These are phyloP conservation scores for Tuberolachnus salignus DNA, from an alignment of 2,888 invertebrate species.

Conservation along the genomic window DNA sequence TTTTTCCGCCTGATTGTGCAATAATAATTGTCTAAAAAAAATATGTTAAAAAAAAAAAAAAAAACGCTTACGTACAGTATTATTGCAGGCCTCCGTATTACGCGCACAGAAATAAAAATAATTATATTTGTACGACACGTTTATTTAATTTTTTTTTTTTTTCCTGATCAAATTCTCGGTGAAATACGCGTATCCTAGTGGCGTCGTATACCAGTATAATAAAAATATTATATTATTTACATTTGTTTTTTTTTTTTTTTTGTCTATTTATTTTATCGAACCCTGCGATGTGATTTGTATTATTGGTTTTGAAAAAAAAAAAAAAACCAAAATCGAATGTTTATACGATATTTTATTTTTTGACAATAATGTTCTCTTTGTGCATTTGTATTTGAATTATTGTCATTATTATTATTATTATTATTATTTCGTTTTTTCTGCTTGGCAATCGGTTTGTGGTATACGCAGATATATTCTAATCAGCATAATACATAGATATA, in stretches of 20 bases:
- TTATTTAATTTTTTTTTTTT: background rate
- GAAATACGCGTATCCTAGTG: background rate
- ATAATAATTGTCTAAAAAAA: constrained; percentile 4
- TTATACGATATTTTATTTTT: background rate
- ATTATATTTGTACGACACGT: background rate
- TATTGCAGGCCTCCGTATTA: background rate
- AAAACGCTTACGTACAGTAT: background rate
- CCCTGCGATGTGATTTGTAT: background rate
- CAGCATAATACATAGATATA: too few species aligned
- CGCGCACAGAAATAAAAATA: background rate
- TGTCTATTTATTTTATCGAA: too few species aligned
- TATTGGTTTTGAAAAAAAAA: background rate
- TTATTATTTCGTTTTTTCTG: too few species aligned
- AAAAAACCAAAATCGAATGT: background rate
- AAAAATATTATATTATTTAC: background rate
- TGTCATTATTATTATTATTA: too few species aligned
- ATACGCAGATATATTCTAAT: background rate
- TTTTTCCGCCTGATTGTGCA: constrained; percentile 36
- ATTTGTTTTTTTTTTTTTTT: background rate
- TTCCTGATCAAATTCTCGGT: constrained; percentile 3
- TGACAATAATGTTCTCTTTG: too few species aligned
- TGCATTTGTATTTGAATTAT: too few species aligned
- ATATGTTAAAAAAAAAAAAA: constrained; percentile 18
- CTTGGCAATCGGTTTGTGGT: too few species aligned
- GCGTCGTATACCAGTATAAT: background rate